Base-by-base conservation (phyloP, 1,140 invertebrate species). In the Atopsyche davidsoni region DNA sequence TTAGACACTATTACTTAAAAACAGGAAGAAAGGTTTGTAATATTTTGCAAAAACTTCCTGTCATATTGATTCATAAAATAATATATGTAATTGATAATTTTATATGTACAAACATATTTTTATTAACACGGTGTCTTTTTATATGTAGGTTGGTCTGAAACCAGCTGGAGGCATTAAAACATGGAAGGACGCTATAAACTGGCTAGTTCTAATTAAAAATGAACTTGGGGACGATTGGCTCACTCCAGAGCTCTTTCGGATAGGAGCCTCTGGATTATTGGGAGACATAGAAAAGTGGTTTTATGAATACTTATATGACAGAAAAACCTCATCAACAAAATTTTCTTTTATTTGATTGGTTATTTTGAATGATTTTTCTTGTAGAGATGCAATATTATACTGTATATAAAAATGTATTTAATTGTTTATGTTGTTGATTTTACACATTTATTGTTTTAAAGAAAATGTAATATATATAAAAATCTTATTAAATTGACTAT, bases 131-230 rank as follows among this genome's bases (percentile, higher is more conserved):
- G 10, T 43, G 22, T 46, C 50, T 51, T 28, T 32, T 48, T 28
- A 28, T 62, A 61, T 63, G n/a, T 70, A 92, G 87, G 82, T 98
- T 61, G 96, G 96, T 2, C 82, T 99, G 23, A 99, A 99, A 71
- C 93, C 96, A 49, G 96, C 96, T 35, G 96, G 96, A 38, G 96
- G 96, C 17, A 91, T 99, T 41, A 79, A 83, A 56, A 91, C 86
- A n/a, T 78, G 84, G 0, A 76, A 81, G 49, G 91, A 99, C 72
- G 87, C 90, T 0, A 72, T 96, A 23, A 75, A 82, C 19, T 99
- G 93, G 92, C 69, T 96, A 46, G 76, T 84, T 10, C 69, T 99
- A 13, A 79, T 98, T 14, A 83, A 92, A 64, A 80, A 83, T 63
- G 81, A 93, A 58, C 75, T 99, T 3, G 96, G 95, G 9, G 70